Percentiles rank a stretch among this genome's conserved stretches.
These are phyloP conservation scores for Otocyon megalotis DNA, from an alignment of 2,113 vertebrate species.

Conservation along the genomic window DNA sequence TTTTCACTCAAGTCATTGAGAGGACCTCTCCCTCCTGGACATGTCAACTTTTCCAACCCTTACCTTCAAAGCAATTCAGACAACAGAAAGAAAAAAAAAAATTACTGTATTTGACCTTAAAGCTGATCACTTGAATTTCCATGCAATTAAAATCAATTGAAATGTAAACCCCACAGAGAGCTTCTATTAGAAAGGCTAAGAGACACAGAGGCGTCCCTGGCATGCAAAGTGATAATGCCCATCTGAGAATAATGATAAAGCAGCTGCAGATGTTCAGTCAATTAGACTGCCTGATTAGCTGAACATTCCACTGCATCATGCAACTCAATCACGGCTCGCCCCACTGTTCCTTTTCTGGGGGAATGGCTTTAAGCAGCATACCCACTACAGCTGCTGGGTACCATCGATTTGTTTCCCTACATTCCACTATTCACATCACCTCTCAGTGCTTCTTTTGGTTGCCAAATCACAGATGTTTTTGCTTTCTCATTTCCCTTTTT, in stretches of 20 bases:
- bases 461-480: conserved; percentile 69
- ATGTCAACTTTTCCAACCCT: background rate
- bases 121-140: conserved; percentile 57
- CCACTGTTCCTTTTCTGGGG: conserved; percentile 22
- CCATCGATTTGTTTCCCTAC: conserved; percentile 26
- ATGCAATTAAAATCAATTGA: conserved; percentile 42
- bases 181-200: conserved; percentile 42
- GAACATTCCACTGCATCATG: conserved; percentile 22
- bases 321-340: background rate
- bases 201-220: conserved; percentile 22
- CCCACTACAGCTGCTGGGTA: background rate
- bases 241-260: conserved; percentile 70
- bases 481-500: conserved; percentile 38
- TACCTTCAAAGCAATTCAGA: background rate
- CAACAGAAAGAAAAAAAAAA: background rate
- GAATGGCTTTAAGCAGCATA: background rate
- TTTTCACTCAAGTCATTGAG: background rate
- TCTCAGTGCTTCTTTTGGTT: conserved; percentile 34
- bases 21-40: background rate
- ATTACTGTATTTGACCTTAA: conserved; percentile 35
- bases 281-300: conserved; percentile 78
- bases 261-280: conserved; percentile 73
- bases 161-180: conserved; percentile 71
- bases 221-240: conserved; percentile 63
- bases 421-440: conserved; percentile 21